Evolutionary conservation across 2,113 vertebrate species (phyloP).

Genomic region (Seriola quinqueradiata): DNA sequence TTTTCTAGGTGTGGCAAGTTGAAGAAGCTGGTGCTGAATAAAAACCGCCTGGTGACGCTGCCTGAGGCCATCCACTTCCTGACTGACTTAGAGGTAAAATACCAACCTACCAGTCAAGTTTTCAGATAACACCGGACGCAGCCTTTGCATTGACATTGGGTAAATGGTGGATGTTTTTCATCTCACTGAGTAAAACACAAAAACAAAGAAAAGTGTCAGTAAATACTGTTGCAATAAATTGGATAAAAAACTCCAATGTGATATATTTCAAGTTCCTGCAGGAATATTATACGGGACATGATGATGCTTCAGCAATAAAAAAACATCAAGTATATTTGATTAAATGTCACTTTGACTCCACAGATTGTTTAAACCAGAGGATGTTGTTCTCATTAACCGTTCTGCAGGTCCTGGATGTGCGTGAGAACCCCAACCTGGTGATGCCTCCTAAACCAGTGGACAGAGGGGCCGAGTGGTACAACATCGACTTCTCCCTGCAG

Average conservation of each 20-base stretch:
- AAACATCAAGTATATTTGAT: no score
- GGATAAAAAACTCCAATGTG: no score
- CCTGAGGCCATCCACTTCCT: slow-evolving; percentile 96
- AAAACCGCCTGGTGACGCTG: slow-evolving; percentile 95
- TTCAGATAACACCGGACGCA: no score
- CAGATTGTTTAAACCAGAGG: no score
- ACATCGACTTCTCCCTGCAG: slow-evolving; percentile 98
- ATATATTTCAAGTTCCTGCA: no score
- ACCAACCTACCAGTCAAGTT: neutral
- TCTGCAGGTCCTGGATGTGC: slow-evolving; percentile 92
- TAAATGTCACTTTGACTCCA: no score
- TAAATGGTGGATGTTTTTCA: neutral
- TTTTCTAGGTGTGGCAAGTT: slow-evolving; percentile 91
- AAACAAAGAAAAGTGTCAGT: no score
- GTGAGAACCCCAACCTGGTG: slow-evolving; percentile 96
- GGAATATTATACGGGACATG: no score
- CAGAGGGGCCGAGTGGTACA: slow-evolving; percentile 93
- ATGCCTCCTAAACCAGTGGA: slow-evolving; percentile 97
- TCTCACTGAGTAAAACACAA: neutral
- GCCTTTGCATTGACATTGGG: no score
- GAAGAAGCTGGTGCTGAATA: slow-evolving; percentile 95
- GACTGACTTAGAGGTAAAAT: slow-evolving; percentile 90
- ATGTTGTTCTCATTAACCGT: neutral
- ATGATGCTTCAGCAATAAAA: no score
- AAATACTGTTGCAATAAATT: no score